Evolutionary conservation across 1,140 invertebrate genomes (phyloP), one percentile per base, ranked within the genome.

Genomic region (Drosophila paulistorum): DNA sequence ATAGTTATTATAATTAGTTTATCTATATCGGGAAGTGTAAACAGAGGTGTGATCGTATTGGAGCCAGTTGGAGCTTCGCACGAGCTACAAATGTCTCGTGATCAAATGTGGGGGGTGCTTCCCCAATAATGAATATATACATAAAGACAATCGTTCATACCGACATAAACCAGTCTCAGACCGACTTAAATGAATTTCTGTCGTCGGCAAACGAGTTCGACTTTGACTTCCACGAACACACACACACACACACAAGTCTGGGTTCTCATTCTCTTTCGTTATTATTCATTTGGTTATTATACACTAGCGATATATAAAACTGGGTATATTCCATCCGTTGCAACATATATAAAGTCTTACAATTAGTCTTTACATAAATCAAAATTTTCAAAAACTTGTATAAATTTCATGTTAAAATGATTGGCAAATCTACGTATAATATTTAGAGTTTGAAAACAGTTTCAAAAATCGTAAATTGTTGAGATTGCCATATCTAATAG

Each of bases 1-100:
- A 45, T 48, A 5, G 4, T 30, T 30, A 60, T 39, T 60, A 39
- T 59, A 71, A 71, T 77, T 71, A 65, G 71, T 59, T 37, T 48
- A 11, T 55, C 7, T 45, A 17, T 30, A 39, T 14, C 11, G 42
- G 42, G n/a, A 4, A 45, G n/a, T 45, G 42, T 6, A 14, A 9
- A 17, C 5, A 48, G 45, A 3, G 26, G 58, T 55, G 63, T 57
- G 59, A n/a, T 57, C 60, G 58, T 3, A 58, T 39, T 7, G 14
- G 20, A 37, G 33, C 57, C 62, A 55, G 23, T 57, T 69, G 69
- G 41, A 48, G 72, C 71, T 79, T 89, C 77, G 73, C 83, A 87
- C 83, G 84, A 74, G 83, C 83, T 68, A 55, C 30, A 30, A 30
- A 30, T 23, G 80, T 86, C 83, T 86, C 83, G 83, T 86, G 83